Evolutionary conservation across 92 coral and sea anemone species (phyloP).

Genomic region (Porites evermanni): DNA sequence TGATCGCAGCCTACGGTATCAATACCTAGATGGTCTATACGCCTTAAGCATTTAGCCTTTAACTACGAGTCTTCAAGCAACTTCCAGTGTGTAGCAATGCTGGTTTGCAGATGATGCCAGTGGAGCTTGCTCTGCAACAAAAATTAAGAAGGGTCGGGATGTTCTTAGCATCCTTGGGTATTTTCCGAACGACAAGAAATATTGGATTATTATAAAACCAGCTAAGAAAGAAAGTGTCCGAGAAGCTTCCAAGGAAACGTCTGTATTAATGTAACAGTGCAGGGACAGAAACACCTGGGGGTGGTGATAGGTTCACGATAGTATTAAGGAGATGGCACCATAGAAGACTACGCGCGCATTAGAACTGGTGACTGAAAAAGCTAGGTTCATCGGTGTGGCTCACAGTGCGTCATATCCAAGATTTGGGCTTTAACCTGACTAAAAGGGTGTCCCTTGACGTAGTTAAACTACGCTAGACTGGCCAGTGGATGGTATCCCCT

Average conservation of each 20-base stretch:
- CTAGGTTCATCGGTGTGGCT: slow-evolving; percentile 7
- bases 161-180: neutral
- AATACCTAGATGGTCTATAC: slow-evolving; percentile 34
- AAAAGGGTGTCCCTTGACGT: slow-evolving; percentile 2
- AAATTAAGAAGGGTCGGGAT: slow-evolving; percentile 35
- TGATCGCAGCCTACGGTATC: slow-evolving; percentile 31
- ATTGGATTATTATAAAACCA: slow-evolving; percentile 47
- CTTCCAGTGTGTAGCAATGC: slow-evolving; percentile 18
- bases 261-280: slow-evolving; percentile 28
- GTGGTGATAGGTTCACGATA: slow-evolving; percentile 47
- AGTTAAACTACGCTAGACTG: slow-evolving; percentile 33
- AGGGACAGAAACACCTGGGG: slow-evolving; percentile 43
- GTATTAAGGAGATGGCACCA: neutral
- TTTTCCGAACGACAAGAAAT: slow-evolving; percentile 31
- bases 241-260: slow-evolving; percentile 37
- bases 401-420: slow-evolving; percentile 14
- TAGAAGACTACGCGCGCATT: slow-evolving; percentile 4
- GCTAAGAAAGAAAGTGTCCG: slow-evolving; percentile 34
- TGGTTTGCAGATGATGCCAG: slow-evolving; percentile 15
- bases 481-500: neutral
- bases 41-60: slow-evolving; percentile 34
- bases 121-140: slow-evolving; percentile 24
- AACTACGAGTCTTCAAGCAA: slow-evolving; percentile 17
- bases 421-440: slow-evolving; percentile 26
- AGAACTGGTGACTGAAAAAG: slow-evolving; percentile 31